Evolutionary conservation across 2,888 invertebrate species (phyloP).

Genomic region (Seira musarum): DNA sequence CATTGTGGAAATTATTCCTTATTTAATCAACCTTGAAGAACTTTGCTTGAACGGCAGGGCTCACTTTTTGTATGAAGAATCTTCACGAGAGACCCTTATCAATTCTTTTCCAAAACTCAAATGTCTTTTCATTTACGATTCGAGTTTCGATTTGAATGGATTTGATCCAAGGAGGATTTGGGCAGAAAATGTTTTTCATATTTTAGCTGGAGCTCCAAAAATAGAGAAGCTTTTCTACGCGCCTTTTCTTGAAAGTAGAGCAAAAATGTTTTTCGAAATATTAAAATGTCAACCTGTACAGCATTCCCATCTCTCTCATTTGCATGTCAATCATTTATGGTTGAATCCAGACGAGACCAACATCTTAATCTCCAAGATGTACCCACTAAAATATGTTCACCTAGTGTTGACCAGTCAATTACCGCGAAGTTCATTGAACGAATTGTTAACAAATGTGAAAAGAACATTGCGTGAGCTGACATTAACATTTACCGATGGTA

Average conservation of each 20-base stretch:
- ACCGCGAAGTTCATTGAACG: slow-evolving; percentile 20
- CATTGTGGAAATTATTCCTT: slow-evolving; percentile 28
- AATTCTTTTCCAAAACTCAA: slow-evolving; percentile 38
- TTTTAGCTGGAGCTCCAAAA: slow-evolving; percentile 36
- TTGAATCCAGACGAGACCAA: slow-evolving; percentile 35
- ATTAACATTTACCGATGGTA: slow-evolving; percentile 56
- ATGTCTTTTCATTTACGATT: slow-evolving; percentile 56
- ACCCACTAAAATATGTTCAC: slow-evolving; percentile 54
- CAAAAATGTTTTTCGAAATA: slow-evolving; percentile 54
- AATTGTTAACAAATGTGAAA: slow-evolving; percentile 27
- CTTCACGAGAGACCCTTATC: slow-evolving; percentile 23
- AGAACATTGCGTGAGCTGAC: slow-evolving; percentile 50
- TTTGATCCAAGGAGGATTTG: slow-evolving; percentile 48
- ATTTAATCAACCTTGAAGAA: slow-evolving; percentile 43
- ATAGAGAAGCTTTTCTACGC: slow-evolving; percentile 51
- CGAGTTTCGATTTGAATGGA: slow-evolving; percentile 53
- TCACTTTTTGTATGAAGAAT: slow-evolving; percentile 46
- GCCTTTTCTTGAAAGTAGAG: slow-evolving; percentile 50
- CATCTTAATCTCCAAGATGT: slow-evolving; percentile 31
- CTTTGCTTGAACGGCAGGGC: slow-evolving; percentile 56
- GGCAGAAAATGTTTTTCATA: slow-evolving; percentile 56
- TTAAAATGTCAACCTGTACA: slow-evolving; percentile 41
- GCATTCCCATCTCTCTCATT: slow-evolving; percentile 29
- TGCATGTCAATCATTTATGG: slow-evolving; percentile 56
- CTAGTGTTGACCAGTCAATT: slow-evolving; percentile 44